phyloP scores from a whole-genome alignment of 1,140 invertebrate species.

The Habropoda laboriosa region DNA sequence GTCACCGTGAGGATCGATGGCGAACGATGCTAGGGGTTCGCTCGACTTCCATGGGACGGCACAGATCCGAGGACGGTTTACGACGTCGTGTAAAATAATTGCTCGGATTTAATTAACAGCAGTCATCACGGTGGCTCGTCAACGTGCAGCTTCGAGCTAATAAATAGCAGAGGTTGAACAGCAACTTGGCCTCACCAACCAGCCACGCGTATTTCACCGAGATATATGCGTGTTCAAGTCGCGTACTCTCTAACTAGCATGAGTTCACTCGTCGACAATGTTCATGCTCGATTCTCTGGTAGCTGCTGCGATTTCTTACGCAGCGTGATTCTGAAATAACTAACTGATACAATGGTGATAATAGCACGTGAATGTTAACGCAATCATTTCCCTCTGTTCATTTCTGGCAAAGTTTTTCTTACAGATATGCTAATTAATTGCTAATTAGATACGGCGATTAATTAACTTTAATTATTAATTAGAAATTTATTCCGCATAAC shows the following conservation, averaged over 20 bases:
- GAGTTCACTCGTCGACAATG: not conserved
- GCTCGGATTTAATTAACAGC: conserved; percentile 65
- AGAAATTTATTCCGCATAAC: too few relatives aligned
- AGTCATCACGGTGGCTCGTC: conserved; percentile 63
- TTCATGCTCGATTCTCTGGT: conserved; percentile 3
- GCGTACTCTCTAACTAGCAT: not conserved
- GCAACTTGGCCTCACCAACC: conserved; percentile 28
- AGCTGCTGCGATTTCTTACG: conserved; percentile 25
- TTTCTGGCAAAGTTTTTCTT: too few relatives aligned
- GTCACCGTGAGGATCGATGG: conserved; percentile 38
- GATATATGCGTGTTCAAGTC: conserved; percentile 59
- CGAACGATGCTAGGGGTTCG: conserved; percentile 35
- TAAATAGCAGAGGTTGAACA: conserved; percentile 53
- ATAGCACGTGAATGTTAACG: too few relatives aligned
- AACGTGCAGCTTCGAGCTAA: conserved; percentile 56
- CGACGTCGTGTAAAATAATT: conserved; percentile 65
- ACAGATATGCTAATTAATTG: too few relatives aligned
- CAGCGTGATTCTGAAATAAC: conserved; percentile 22
- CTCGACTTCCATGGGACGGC: conserved; percentile 22
- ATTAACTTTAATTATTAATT: too few relatives aligned
- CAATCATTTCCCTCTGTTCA: too few relatives aligned
- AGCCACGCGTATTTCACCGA: conserved; percentile 62
- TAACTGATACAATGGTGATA: not conserved
- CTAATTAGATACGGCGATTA: too few relatives aligned
- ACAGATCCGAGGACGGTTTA: conserved; percentile 55